Conservation (phyloP, 2,113 vertebrate genomes). For the Rousettus leschenaultii region DNA sequence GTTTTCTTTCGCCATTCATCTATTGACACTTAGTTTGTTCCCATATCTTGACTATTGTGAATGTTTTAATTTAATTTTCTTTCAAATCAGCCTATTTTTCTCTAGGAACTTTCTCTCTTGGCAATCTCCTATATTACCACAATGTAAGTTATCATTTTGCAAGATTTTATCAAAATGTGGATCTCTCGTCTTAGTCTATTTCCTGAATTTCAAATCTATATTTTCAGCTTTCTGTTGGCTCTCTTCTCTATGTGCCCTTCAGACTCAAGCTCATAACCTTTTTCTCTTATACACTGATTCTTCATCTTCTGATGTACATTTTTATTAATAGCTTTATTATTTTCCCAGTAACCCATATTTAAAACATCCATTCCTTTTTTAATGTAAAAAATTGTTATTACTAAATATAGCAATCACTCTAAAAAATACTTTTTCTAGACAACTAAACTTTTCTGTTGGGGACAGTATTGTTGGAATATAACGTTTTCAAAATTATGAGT, state of each 20-base stretch:
- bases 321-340: background rate
- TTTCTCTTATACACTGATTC: background rate
- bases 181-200: background rate
- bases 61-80: background rate
- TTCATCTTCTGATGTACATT: background rate
- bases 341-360: background rate
- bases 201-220: background rate
- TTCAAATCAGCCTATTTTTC: background rate
- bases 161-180: background rate
- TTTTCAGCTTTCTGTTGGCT: background rate
- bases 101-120: background rate
- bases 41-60: too few relatives aligned
- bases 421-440: background rate
- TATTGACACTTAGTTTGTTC: too few relatives aligned
- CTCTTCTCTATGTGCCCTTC: background rate
- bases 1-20: too few relatives aligned
- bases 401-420: background rate
- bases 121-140: background rate
- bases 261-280: background rate
- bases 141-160: background rate
- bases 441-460: background rate
- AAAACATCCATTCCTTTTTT: background rate
- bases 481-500: background rate
- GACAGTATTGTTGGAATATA: background rate
- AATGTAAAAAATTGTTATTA: background rate